Conservation (phyloP, 2,113 vertebrate genomes). For the Colinus virginianus region DNA sequence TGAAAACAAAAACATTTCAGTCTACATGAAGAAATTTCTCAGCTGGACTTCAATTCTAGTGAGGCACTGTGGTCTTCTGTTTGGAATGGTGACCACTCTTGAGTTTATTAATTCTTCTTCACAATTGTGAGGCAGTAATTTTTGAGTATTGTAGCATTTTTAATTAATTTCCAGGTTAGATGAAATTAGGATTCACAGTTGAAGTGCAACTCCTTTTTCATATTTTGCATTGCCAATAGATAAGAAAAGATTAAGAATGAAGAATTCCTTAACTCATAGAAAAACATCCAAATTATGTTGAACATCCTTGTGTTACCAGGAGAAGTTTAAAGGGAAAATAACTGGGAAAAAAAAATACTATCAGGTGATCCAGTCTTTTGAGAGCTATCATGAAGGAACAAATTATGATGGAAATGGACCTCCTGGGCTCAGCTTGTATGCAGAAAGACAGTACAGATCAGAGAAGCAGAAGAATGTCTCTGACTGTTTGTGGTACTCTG, state of each 20-base stretch:
- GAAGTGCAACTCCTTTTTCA: neutral
- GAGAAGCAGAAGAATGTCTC: neutral
- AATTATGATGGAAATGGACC: neutral
- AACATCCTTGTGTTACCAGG: neutral
- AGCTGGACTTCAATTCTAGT: neutral
- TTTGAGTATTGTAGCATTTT: neutral
- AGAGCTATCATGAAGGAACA: neutral
- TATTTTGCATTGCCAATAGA: neutral
- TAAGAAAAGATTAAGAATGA: neutral
- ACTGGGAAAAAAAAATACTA: neutral
- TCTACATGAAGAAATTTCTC: neutral
- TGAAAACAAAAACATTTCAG: neutral
- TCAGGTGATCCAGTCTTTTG: neutral
- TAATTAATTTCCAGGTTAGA: neutral
- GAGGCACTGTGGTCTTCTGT: too few species aligned
- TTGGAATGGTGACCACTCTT: too few species aligned
- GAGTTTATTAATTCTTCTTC: too few species aligned
- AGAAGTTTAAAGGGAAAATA: neutral
- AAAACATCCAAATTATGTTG: neutral
- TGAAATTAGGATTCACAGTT: neutral
- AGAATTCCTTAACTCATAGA: neutral
- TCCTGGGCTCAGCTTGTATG: neutral
- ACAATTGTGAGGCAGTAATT: too few species aligned
- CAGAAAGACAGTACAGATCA: neutral
- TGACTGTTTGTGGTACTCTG: neutral